phyloP scores from a whole-genome alignment of 1,140 invertebrate species.

The Drosophila ambigua region DNA sequence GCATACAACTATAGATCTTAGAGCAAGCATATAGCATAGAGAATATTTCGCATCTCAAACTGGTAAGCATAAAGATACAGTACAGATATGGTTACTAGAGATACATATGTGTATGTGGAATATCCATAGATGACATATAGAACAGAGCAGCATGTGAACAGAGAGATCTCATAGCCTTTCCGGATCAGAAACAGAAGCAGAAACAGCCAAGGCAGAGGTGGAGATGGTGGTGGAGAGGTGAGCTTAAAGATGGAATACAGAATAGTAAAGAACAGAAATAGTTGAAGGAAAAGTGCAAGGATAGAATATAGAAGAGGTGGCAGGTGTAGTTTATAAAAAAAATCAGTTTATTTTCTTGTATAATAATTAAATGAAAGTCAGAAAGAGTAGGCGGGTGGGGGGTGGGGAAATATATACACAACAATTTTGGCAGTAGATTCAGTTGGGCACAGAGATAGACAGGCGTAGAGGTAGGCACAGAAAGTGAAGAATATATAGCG shows the following conservation, averaged over 20 bases:
- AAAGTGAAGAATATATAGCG: neutral
- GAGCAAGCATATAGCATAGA: no score
- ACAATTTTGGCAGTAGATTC: slow-evolving; percentile 35
- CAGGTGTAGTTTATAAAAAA: slow-evolving; percentile 42
- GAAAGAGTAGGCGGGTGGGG: neutral
- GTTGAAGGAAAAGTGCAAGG: neutral
- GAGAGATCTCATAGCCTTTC: no score
- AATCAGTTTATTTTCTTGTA: slow-evolving; percentile 60
- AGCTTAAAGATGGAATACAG: neutral
- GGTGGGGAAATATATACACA: slow-evolving; percentile 67
- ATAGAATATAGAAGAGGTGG: slow-evolving; percentile 1
- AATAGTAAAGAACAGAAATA: neutral
- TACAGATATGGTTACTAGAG: no score
- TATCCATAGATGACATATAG: slow-evolving; percentile 14
- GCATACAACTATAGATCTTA: no score
- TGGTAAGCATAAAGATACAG: no score
- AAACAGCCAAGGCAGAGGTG: neutral
- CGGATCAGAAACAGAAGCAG: no score
- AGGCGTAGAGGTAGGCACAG: neutral
- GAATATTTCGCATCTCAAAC: no score
- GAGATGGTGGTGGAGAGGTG: no score
- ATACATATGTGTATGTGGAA: slow-evolving; percentile 13
- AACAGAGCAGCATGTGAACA: neutral
- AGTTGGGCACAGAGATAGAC: slow-evolving; percentile 23
- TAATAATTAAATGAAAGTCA: slow-evolving; percentile 50